Base-by-base conservation (phyloP, 2,113 vertebrate species). In the Phainopepla nitens region DNA sequence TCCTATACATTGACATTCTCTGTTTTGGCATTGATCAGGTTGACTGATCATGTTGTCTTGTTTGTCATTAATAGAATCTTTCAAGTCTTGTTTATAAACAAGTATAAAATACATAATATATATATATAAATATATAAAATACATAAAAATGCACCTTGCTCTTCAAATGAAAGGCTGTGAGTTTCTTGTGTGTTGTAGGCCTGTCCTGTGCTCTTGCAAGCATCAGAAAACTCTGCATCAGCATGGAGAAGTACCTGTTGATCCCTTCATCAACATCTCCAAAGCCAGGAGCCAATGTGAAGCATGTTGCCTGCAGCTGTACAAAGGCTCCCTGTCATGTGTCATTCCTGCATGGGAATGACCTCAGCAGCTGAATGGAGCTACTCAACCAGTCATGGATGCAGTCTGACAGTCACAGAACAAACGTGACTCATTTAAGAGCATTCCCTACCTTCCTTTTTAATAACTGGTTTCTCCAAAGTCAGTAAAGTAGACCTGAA, bases 341-440 rank as follows among this genome's bases (percentile, higher is more conserved):
- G 81, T 61, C 82, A 69, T 82, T 62, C 84, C 66, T 82, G 78
- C 82, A 93, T 75, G 54, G 88, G 65, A 93, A 81, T 89, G 88
- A 89, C 51, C 76, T 97, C 90, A 82, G 15, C n/a, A 56, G 65
- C 9, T 86, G 82, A 92, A 89, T 3, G 82, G 85, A 96, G 90
- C 80, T 68, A 94, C 88, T 89, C 86, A 93, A 93, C 96, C 96
- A 86, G 94, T 90, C 71, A 56, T 1, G 2, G 87, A 96, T 91
- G 91, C 45, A 96, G 73, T 49, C 61, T 93, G 94, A 89, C 94
- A 91, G 78, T 36, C 93, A 64, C 10, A 91, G 89, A 96, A 96
- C 80, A 95, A 96, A 92, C 87, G 60, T 91, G 93, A 96, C 68
- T 97, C 91, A 89, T 60, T 66, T 56, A 87, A 93, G 96, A 93